phyloP scores from a whole-genome alignment of 64 coral and sea anemone genomes.

The Porites lutea region DNA sequence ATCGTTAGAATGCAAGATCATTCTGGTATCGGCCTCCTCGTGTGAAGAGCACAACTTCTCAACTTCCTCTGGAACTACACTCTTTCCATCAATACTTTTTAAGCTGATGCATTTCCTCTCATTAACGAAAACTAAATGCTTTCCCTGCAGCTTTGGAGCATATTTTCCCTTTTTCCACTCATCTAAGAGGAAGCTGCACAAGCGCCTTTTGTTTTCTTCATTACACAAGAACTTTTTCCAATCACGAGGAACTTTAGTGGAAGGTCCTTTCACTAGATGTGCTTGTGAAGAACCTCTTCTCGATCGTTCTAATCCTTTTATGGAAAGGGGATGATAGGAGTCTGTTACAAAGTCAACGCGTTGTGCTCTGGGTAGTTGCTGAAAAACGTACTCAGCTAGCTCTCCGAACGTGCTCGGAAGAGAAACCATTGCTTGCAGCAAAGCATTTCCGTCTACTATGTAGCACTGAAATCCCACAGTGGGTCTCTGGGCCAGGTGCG shows the following conservation, averaged over 20 bases:
- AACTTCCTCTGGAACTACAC: too few relatives aligned
- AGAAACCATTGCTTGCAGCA: neutral
- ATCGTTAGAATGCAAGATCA: too few relatives aligned
- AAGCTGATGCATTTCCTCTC: too few relatives aligned
- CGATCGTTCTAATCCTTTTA: conserved; percentile 8
- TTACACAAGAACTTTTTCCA: conserved; percentile 30
- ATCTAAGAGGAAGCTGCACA: conserved; percentile 15
- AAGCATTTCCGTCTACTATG: neutral
- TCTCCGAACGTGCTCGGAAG: neutral
- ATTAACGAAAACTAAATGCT: too few relatives aligned
- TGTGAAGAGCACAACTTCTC: too few relatives aligned
- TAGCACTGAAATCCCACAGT: too few relatives aligned
- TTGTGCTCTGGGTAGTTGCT: neutral
- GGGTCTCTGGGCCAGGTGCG: too few relatives aligned
- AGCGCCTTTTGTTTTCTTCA: conserved; percentile 33
- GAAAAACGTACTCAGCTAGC: neutral
- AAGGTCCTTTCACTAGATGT: conserved; percentile 26
- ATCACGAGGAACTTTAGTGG: conserved; percentile 20
- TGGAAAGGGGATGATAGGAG: conserved; percentile 2
- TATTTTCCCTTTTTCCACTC: conserved; percentile 33
- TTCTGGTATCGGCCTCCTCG: too few relatives aligned
- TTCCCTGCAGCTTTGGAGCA: neutral
- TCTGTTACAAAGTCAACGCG: conserved; percentile 29
- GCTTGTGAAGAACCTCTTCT: conserved; percentile 6
- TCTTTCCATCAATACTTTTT: too few relatives aligned